Percentiles rank a stretch among this genome's conserved stretches.
Evolutionary conservation across 2,797 vertebrate genomes (phyloP).

Genomic region (Bothrops alternatus): DNA sequence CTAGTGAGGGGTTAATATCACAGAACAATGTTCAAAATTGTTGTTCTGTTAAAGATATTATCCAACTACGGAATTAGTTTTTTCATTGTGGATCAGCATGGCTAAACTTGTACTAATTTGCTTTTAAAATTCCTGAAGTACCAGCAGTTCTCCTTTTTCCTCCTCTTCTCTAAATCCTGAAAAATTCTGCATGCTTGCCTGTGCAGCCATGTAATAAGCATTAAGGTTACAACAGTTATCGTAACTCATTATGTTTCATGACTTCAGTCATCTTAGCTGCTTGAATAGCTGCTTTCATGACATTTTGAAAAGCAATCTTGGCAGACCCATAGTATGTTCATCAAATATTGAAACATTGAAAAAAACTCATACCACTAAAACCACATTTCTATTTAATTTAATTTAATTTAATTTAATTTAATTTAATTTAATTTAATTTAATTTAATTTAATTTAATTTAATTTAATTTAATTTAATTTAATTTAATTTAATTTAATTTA

Average conservation of each 20-base stretch:
- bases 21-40: not conserved
- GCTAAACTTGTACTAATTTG: not conserved
- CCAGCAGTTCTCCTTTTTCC: not conserved
- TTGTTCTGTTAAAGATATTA: not conserved
- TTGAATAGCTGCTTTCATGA: not conserved
- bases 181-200: not conserved
- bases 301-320: slow-evolving; percentile 6
- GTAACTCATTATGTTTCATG: not conserved
- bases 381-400: not conserved
- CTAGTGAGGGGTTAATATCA: not conserved
- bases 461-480: no score
- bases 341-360: not conserved
- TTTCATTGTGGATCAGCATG: not conserved
- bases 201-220: not conserved
- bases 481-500: no score
- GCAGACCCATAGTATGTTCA: not conserved
- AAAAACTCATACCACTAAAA: not conserved
- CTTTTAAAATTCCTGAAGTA: not conserved
- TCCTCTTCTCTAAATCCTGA: not conserved
- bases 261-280: not conserved
- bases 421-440: no score
- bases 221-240: not conserved
- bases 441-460: no score
- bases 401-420: no score
- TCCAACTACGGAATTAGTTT: not conserved